Conservation (phyloP, 2,888 invertebrate genomes). For the Synanthedon myopaeformis region DNA sequence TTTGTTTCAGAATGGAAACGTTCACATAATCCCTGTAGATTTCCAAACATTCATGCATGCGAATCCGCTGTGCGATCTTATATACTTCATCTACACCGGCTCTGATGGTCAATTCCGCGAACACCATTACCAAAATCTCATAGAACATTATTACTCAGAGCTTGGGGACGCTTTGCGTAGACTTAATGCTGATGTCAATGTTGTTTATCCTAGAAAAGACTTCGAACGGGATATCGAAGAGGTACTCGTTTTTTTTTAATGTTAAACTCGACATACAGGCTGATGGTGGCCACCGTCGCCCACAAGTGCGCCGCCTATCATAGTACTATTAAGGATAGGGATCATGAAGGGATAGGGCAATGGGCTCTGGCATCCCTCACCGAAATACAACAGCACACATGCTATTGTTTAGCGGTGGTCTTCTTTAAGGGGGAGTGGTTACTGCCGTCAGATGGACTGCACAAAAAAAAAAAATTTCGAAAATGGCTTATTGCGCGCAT, state of each 20-base stretch:
- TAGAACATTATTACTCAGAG: conserved; percentile 6
- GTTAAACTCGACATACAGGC: background rate
- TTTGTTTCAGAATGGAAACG: conserved; percentile 4
- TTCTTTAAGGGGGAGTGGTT: too few relatives aligned
- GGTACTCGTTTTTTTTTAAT: conserved; percentile 1
- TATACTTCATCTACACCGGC: conserved; percentile 7
- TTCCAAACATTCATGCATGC: conserved; percentile 6
- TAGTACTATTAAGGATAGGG: too few relatives aligned
- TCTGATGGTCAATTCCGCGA: conserved; percentile 9
- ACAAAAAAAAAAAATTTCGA: too few relatives aligned
- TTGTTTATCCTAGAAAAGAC: conserved; percentile 3
- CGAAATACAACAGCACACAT: too few relatives aligned
- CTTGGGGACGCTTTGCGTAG: conserved; percentile 1
- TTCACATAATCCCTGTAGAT: conserved; percentile 6
- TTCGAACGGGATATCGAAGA: conserved; percentile 1
- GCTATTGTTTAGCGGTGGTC: too few relatives aligned
- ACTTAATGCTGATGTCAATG: conserved; percentile 1
- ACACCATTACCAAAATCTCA: conserved; percentile 3
- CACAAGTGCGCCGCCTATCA: too few relatives aligned
- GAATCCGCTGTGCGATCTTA: conserved; percentile 5
- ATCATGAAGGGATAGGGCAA: too few relatives aligned
- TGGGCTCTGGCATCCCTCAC: too few relatives aligned
- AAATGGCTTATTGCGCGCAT: too few relatives aligned
- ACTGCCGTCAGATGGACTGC: too few relatives aligned
- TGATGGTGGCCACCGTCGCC: background rate